Base-by-base conservation (phyloP, 2,888 invertebrate genomes). In the Drosophila emarginata region DNA sequence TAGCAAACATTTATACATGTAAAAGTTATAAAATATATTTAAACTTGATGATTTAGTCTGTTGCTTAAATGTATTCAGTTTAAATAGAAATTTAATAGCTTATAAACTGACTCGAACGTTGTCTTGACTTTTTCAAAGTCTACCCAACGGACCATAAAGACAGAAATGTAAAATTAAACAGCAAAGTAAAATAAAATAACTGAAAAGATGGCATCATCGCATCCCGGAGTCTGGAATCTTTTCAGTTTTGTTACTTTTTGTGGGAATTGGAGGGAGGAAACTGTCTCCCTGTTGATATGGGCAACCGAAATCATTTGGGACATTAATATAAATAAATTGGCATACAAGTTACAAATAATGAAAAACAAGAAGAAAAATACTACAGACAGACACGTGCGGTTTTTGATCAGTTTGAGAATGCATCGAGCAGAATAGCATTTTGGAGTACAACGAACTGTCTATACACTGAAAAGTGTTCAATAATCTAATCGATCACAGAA, bases 241-340 rank as follows among this genome's bases (percentile, higher is more conserved):
- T 36, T 36, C 54, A 36, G 53, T 53, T 28, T 11, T 9, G 11
- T 11, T 45, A 1, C 40, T 40, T 15, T 40, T 14, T 15, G 14
- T 2, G 12, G 12, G 36, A 12, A 11, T 11, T 14, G 40, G 9
- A 18, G 15, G 40, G 18, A 36, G n/a, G n/a, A 56, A 40, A 32
- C 51, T 5, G 40, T n/a, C 36, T 23, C 23, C 54, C 54, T 62
- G 85, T 78, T 75, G 69, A 67, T 68, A 65, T 61, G 65, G 71
- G 60, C 66, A 63, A 62, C 78, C 62, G 26, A 52, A 65, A 62
- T 58, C 76, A 68, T 67, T 67, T 54, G 74, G 70, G 68, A 77
- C 60, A 65, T 63, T 69, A 62, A 67, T 67, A 61, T 65, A 78
- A 75, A 71, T 61, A 76, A 71, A 71, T 71, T 71, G 70, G 74